Base-by-base conservation (phyloP, 1,140 invertebrate species). In the Pollicipes pollicipes region DNA sequence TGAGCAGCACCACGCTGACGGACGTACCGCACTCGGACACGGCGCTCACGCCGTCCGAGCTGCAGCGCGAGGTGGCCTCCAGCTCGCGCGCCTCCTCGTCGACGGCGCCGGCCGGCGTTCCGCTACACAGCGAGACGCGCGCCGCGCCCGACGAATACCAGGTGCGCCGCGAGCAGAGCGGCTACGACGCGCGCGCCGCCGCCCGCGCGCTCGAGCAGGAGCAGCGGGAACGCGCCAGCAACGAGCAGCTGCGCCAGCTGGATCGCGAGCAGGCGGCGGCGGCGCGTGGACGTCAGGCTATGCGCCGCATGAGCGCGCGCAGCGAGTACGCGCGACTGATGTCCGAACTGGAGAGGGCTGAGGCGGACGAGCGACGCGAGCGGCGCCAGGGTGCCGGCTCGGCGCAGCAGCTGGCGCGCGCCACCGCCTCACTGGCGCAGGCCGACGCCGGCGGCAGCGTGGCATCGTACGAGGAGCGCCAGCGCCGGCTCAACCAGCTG, bases 11-110 rank as follows among this genome's bases (percentile, higher is more conserved):
- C 45, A 28, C 64, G 3, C 3, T 28, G 3, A 29, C 28, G 27
- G 64, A 66, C 64, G 64, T 66, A n/a, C n/a, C 64, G n/a, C 64
- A 66, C 64, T 66, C 64, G 17, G 27, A 66, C 8, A 16, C 28
- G 64, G 64, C 64, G 64, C 64, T 66, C 24, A 29, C 64, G n/a
- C 64, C 64, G 64, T 29, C 64, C 17, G 45, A 58, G 45, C 64
- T 66, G 64, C 64, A 29, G 27, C 64, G 64, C 27, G 6, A 27
- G 64, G 24, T 66, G 64, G 26, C 10, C 64, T 28, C 64, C 3
- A 4, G 10, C 27, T 29, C 27, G n/a, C 8, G 8, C 10, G 27
- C 8, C 64, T 10, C 10, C 27, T 8, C 64, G 27, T 10, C 28
- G 64, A 21, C 64, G n/a, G 6, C 27, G 24, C 24, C 28, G 10